Evolutionary conservation across 2,888 invertebrate species (phyloP).

Genomic region (Saturnia pavonia): DNA sequence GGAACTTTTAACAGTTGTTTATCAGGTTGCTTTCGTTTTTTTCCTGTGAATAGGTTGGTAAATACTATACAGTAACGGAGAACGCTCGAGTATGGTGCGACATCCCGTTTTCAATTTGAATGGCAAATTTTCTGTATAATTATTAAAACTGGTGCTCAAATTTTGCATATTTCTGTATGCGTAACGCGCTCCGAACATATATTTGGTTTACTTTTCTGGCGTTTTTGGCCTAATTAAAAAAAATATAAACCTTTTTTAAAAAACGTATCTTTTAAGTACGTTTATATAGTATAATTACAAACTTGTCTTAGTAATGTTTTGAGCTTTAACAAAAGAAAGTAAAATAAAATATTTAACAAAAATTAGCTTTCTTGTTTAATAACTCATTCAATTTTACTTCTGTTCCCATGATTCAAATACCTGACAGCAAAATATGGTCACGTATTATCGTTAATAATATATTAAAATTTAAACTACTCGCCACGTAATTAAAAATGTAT

Average conservation of each 20-base stretch:
- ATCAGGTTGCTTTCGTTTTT: constrained; percentile 31
- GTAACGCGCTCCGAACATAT: constrained; percentile 31
- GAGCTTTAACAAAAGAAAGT: not conserved
- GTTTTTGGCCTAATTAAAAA: not conserved
- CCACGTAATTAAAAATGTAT: too few relatives aligned
- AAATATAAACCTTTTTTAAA: not conserved
- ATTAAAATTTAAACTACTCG: too few relatives aligned
- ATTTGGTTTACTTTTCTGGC: constrained; percentile 22
- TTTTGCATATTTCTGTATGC: constrained; percentile 53
- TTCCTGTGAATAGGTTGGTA: constrained; percentile 50
- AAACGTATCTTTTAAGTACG: not conserved
- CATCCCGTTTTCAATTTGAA: constrained; percentile 58
- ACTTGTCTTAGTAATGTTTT: not conserved
- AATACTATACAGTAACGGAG: constrained; percentile 50
- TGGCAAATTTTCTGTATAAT: constrained; percentile 45
- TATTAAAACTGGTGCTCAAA: constrained; percentile 42
- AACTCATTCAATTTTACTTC: too few relatives aligned
- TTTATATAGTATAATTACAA: not conserved
- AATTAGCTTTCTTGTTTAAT: too few relatives aligned
- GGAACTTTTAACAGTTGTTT: not conserved
- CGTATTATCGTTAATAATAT: too few relatives aligned
- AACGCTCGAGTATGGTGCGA: constrained; percentile 38
- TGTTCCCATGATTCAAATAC: too few relatives aligned
- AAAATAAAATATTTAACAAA: not conserved
- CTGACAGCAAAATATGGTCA: too few relatives aligned